Conservation (phyloP, 2,888 invertebrate genomes). For the Nebria brevicollis region DNA sequence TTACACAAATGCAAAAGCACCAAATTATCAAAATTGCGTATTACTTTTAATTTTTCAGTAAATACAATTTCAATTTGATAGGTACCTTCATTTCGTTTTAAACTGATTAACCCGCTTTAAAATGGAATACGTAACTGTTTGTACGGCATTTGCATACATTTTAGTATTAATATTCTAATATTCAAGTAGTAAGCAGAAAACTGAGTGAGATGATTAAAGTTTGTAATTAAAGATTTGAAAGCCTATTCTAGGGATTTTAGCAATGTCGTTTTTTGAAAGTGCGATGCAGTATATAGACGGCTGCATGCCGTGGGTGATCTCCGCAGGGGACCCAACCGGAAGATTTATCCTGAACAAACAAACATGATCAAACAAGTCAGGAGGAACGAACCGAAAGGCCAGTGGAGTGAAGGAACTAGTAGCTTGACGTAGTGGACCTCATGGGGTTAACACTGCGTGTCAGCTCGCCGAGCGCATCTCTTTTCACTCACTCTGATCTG, state of each 20-base stretch:
- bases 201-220: neutral
- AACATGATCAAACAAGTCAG: constrained; percentile 53
- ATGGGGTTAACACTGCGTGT: constrained; percentile 17
- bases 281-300: neutral
- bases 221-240: no score
- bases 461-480: neutral
- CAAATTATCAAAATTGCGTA: no score
- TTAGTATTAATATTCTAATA: neutral
- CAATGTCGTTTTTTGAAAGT: neutral
- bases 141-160: no score
- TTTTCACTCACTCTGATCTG: constrained; percentile 36
- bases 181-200: neutral
- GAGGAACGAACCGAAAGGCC: constrained; percentile 5
- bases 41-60: no score
- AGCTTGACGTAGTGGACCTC: constrained; percentile 41
- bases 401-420: constrained; percentile 28
- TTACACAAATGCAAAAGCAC: no score
- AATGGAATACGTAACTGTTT: no score
- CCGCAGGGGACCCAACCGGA: constrained; percentile 38
- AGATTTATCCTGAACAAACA: constrained; percentile 54
- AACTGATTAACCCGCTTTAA: no score
- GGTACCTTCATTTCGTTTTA: no score
- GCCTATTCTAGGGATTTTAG: neutral
- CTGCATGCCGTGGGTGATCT: constrained; percentile 21
- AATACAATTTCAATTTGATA: no score